Percentiles rank a stretch among this genome's conserved stretches.
These are phyloP conservation scores for Oryzias celebensis DNA, from an alignment of 2,113 vertebrate genomes.

Conservation along the genomic window DNA sequence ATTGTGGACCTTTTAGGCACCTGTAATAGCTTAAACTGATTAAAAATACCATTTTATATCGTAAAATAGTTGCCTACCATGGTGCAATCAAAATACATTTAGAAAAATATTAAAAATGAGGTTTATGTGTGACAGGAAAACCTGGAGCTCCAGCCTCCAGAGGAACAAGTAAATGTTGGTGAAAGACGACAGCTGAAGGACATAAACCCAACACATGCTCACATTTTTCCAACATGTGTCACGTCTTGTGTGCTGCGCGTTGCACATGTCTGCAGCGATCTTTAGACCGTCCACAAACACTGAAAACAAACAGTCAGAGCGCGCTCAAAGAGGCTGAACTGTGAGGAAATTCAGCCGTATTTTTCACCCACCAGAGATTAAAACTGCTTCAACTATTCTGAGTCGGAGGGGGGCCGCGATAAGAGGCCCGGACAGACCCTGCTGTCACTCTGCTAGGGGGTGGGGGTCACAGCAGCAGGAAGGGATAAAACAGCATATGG, in stretches of 20 bases:
- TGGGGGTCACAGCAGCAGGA: slow-evolving; percentile 39
- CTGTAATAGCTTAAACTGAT: no score
- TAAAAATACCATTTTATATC: no score
- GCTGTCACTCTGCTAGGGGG: slow-evolving; percentile 64
- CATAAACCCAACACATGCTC: neutral
- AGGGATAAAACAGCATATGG: slow-evolving; percentile 64
- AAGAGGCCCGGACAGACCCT: slow-evolving; percentile 53
- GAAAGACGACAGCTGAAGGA: slow-evolving; percentile 17
- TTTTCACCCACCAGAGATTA: no score
- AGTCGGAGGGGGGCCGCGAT: slow-evolving; percentile 31
- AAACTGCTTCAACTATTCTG: no score
- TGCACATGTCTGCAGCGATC: slow-evolving; percentile 26
- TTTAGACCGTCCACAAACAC: slow-evolving; percentile 51
- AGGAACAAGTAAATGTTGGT: slow-evolving; percentile 4
- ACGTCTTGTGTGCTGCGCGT: neutral
- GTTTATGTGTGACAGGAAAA: no score
- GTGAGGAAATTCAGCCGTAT: no score
- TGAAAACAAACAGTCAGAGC: slow-evolving; percentile 21
- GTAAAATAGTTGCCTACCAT: no score
- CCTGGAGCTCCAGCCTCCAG: neutral
- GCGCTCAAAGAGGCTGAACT: no score
- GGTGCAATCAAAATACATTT: no score
- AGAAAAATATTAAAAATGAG: no score
- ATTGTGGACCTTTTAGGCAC: no score
- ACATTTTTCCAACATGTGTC: slow-evolving; percentile 10